Conservation (phyloP, 92 coral and sea anemone species). For the Porites divaricata region DNA sequence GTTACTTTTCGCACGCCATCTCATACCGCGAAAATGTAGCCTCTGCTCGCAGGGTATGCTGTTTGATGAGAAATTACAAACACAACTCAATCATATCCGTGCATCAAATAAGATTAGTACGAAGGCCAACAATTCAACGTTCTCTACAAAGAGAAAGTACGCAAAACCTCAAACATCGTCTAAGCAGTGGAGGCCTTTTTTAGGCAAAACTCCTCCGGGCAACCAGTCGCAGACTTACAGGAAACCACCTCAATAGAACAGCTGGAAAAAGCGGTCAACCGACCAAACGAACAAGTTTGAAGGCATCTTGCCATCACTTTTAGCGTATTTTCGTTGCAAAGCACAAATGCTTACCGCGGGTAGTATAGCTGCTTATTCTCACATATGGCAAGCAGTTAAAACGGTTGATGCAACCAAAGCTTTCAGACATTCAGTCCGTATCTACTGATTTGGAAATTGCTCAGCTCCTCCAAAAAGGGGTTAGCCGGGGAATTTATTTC, state of each 20-base stretch:
- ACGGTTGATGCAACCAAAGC: conserved; percentile 1
- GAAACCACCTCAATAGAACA: conserved; percentile 27
- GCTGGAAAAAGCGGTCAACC: conserved; percentile 25
- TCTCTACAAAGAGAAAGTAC: background rate
- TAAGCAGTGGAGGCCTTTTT: conserved; percentile 9
- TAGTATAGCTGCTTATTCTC: conserved; percentile 24
- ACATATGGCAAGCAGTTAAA: conserved; percentile 28
- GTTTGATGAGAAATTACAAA: conserved; percentile 13
- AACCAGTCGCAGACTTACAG: conserved; percentile 14
- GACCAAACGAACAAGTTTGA: conserved; percentile 6
- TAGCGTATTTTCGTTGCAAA: conserved; percentile 9
- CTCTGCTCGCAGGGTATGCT: no score
- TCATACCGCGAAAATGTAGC: no score
- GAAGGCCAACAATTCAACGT: background rate
- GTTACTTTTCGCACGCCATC: no score
- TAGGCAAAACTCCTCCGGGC: background rate
- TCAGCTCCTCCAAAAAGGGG: conserved; percentile 24
- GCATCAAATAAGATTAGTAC: conserved; percentile 17
- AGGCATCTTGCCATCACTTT: conserved; percentile 36
- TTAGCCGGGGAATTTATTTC: conserved; percentile 36
- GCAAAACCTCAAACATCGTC: background rate
- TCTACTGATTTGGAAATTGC: conserved; percentile 40
- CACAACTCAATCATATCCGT: conserved; percentile 48
- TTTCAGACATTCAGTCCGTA: conserved; percentile 20
- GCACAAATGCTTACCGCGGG: conserved; percentile 20